These are phyloP conservation scores for Spisula solida DNA, from an alignment of 2,888 invertebrate genomes.

Conservation along the genomic window DNA sequence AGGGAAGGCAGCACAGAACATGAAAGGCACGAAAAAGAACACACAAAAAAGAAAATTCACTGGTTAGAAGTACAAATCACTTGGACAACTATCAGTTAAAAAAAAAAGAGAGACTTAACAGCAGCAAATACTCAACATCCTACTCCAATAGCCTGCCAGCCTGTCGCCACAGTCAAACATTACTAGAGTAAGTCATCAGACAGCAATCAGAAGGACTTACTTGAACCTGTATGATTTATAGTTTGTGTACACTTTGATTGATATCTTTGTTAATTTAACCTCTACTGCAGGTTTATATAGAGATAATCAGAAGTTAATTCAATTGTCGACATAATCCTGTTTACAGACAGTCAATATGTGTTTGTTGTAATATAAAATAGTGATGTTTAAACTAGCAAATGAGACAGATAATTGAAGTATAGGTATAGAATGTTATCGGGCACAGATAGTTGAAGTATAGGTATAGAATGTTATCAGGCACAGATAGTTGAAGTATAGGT, in stretches of 20 bases:
- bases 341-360: background rate
- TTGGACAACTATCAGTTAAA: too few relatives aligned
- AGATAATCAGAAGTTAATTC: background rate
- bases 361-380: background rate
- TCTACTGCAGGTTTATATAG: background rate
- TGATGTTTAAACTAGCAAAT: constrained; percentile 5
- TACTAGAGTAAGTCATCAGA: too few relatives aligned
- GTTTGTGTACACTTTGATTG: background rate
- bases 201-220: too few relatives aligned
- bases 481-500: background rate
- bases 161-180: too few relatives aligned
- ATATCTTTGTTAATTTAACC: background rate
- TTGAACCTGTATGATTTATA: background rate
- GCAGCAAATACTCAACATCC: too few relatives aligned
- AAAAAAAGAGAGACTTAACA: too few relatives aligned
- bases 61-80: too few relatives aligned
- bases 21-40: too few relatives aligned
- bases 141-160: too few relatives aligned
- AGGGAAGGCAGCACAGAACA: too few relatives aligned
- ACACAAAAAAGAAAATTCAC: too few relatives aligned
- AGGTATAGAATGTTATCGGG: background rate
- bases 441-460: background rate
- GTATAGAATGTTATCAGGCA: background rate
- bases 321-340: background rate
- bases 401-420: background rate